A percentile compares a stretch with the other conserved stretches of the same genome.
Conservation (phyloP, 1,140 invertebrate species). For the Polyergus mexicanus region DNA sequence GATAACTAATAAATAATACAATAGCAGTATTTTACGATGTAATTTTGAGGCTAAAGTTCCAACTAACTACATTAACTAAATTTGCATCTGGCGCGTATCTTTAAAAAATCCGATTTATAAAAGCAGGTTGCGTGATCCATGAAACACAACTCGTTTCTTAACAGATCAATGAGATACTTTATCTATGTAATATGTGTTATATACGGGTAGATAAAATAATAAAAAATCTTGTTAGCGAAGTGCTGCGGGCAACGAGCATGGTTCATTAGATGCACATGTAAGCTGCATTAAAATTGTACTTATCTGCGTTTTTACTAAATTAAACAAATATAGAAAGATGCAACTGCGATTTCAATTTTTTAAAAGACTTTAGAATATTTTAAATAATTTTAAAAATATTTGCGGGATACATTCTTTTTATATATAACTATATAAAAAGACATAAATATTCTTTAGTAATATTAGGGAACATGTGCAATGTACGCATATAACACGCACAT, state of each 20-base stretch:
- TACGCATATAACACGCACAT: too few species aligned
- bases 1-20: neutral
- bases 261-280: neutral
- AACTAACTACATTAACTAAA: neutral
- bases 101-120: slow-evolving; percentile 9
- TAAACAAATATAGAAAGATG: neutral
- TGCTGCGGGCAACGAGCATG: neutral
- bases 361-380: neutral
- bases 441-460: neutral
- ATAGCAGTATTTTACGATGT: neutral
- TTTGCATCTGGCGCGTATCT: slow-evolving; percentile 3
- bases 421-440: too few species aligned
- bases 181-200: neutral
- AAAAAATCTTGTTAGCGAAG: slow-evolving; percentile 3
- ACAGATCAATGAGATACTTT: neutral
- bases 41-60: neutral
- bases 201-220: neutral
- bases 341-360: too few species aligned
- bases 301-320: neutral
- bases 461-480: neutral
- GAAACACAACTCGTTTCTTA: neutral
- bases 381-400: neutral
- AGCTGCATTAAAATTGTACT: neutral
- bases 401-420: too few species aligned
- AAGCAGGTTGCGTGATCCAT: neutral